Percentiles rank a stretch among this genome's conserved stretches.
Evolutionary conservation across 2,888 invertebrate genomes (phyloP).

Genomic region (Drosophila testacea): DNA sequence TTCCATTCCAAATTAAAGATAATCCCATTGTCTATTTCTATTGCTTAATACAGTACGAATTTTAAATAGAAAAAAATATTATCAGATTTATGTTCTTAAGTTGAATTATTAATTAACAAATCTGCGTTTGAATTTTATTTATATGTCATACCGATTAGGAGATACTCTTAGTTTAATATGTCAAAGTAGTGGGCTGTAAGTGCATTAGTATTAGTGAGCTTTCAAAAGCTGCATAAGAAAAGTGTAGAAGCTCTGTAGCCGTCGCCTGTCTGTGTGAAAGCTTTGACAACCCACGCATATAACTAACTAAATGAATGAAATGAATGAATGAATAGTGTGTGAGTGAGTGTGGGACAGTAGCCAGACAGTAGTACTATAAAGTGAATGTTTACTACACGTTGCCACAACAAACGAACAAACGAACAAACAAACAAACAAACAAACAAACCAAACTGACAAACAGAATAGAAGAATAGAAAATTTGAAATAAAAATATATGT

Average conservation of each 20-base stretch:
- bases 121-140: too few relatives aligned
- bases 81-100: too few relatives aligned
- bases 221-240: constrained; percentile 5
- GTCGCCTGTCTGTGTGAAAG: constrained; percentile 27
- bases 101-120: too few relatives aligned
- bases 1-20: too few relatives aligned
- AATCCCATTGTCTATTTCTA: too few relatives aligned
- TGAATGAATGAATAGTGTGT: constrained; percentile 47
- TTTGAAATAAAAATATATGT: constrained; percentile 7
- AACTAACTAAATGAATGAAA: constrained; percentile 28
- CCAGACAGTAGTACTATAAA: constrained; percentile 32
- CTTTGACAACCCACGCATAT: constrained; percentile 31
- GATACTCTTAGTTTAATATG: too few relatives aligned
- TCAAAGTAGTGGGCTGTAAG: too few relatives aligned
- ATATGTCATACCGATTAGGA: too few relatives aligned
- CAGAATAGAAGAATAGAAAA: constrained; percentile 20
- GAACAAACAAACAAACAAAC: constrained; percentile 9
- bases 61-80: too few relatives aligned
- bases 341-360: constrained; percentile 38
- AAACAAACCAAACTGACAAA: constrained; percentile 7
- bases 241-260: constrained; percentile 9
- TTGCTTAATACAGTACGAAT: too few relatives aligned
- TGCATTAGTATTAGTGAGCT: constrained; percentile 22
- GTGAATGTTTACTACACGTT: constrained; percentile 49
- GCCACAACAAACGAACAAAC: constrained; percentile 14